Conservation (phyloP, 2,888 invertebrate species). For the Leptodirus hochenwartii region DNA sequence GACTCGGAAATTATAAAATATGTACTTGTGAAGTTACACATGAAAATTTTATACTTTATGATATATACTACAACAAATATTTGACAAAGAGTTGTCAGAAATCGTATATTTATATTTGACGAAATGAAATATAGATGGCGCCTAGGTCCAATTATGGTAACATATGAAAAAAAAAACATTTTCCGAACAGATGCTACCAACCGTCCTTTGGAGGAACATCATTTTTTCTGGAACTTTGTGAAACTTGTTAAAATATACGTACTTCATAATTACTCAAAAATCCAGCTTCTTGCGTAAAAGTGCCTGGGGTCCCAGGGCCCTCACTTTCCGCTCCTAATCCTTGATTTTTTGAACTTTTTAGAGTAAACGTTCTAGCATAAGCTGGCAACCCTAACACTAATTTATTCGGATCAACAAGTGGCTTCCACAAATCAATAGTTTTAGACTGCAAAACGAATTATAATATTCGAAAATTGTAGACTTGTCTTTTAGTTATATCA, state of each 20-base stretch:
- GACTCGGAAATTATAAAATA: no score
- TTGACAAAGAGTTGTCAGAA: no score
- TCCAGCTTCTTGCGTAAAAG: slow-evolving; percentile 13
- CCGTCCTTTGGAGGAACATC: neutral
- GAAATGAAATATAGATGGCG: no score
- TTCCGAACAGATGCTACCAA: neutral
- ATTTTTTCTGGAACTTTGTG: no score
- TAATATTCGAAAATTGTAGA: slow-evolving; percentile 5
- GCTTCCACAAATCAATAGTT: neutral
- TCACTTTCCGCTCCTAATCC: slow-evolving; percentile 12
- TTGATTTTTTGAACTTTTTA: slow-evolving; percentile 9
- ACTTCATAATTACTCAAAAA: slow-evolving; percentile 15
- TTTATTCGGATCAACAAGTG: slow-evolving; percentile 9
- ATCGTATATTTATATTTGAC: no score
- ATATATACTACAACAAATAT: no score
- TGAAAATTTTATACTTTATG: no score
- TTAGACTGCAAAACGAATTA: slow-evolving; percentile 2
- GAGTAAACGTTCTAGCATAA: slow-evolving; percentile 14
- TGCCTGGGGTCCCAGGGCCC: slow-evolving; percentile 11
- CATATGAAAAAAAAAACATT: slow-evolving; percentile 3
- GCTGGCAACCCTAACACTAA: slow-evolving; percentile 14
- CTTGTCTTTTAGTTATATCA: slow-evolving; percentile 2
- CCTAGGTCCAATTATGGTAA: no score
- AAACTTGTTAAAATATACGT: no score
- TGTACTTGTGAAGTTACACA: no score